Evolutionary conservation across 1,140 invertebrate species (phyloP), one percentile per base, ranked within the genome.

Genomic region (Antheraea pernyi): DNA sequence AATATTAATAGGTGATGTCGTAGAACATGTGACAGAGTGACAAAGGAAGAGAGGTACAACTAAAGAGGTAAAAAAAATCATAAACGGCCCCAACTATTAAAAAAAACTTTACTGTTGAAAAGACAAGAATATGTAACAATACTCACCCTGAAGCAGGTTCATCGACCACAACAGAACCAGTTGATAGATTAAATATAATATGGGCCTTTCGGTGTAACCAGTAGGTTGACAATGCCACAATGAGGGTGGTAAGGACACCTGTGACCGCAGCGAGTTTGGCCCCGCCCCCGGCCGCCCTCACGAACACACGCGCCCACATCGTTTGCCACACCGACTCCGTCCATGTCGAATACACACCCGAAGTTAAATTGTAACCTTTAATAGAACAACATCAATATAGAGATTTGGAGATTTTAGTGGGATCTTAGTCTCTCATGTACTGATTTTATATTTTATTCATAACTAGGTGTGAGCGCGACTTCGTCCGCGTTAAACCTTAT

Each of bases 261-360:
- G 95, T 80, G 16, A 93, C 89, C 16, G 97, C 92, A 9, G 95
- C 96, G 8, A 94, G 79, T 13, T 93, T 89, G 92, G 97, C 96
- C 65, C 96, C 95, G 58, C 91, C 88, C 61, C 93, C 91, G 46
- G 96, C 94, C 65, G 98, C 96, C 78, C 96, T 94, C 7, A 99
- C 89, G 84, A 98, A 98, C 88, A 98, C 95, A 69, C 97, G 93
- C 30, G 97, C 94, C 68, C 94, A 95, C 69, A 97, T 93, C 19
- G 93, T 88, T 46, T 94, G 85, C 98, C 98, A 99, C 11, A 96
- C 94, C 3, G 97, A 98, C 93, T 99, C 98, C 19, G 97, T 97
- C 98, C 98, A 99, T 9, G 97, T 96, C 0, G 98, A 97, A 88
- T 96, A 99, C 70, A 94, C 59, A 3, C 95, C 95, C 0, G 96